phyloP scores from a whole-genome alignment of 2,888 invertebrate genomes.

The Calliphora vomitoria region DNA sequence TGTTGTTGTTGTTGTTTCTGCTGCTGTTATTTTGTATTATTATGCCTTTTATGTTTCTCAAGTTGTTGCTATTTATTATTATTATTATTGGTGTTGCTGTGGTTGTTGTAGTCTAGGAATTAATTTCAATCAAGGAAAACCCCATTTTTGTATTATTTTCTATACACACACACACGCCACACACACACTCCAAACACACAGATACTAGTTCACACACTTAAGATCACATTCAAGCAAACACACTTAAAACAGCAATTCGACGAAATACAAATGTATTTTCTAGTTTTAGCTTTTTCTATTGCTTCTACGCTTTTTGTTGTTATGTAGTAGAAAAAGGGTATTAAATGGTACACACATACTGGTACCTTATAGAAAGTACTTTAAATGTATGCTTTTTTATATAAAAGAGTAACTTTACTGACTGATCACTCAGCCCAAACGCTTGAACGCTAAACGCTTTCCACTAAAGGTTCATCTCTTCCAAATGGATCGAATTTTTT shows the following conservation, averaged over 20 bases:
- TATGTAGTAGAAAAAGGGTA: slow-evolving; percentile 19
- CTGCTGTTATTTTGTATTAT: slow-evolving; percentile 34
- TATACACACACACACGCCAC: neutral
- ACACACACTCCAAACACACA: neutral
- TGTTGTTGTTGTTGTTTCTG: slow-evolving; percentile 36
- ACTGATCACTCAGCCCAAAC: no score
- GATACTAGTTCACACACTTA: neutral
- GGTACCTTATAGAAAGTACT: neutral
- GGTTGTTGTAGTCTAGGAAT: slow-evolving; percentile 66
- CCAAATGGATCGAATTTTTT: no score
- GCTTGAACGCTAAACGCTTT: no score
- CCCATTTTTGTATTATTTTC: slow-evolving; percentile 58
- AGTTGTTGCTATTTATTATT: slow-evolving; percentile 34
- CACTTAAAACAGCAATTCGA: slow-evolving; percentile 10
- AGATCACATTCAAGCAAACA: neutral
- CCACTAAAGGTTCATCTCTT: no score
- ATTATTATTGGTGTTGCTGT: slow-evolving; percentile 22
- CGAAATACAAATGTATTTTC: slow-evolving; percentile 10
- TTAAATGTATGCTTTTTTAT: neutral
- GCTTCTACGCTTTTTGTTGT: neutral
- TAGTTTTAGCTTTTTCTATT: slow-evolving; percentile 29
- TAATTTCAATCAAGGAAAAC: slow-evolving; percentile 71
- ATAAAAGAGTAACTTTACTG: neutral
- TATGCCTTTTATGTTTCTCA: slow-evolving; percentile 45
- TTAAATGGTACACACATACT: neutral